A percentile compares a stretch with the other conserved stretches of the same genome.
phyloP scores from a whole-genome alignment of 1,140 invertebrate genomes.

The Octopus sinensis region DNA sequence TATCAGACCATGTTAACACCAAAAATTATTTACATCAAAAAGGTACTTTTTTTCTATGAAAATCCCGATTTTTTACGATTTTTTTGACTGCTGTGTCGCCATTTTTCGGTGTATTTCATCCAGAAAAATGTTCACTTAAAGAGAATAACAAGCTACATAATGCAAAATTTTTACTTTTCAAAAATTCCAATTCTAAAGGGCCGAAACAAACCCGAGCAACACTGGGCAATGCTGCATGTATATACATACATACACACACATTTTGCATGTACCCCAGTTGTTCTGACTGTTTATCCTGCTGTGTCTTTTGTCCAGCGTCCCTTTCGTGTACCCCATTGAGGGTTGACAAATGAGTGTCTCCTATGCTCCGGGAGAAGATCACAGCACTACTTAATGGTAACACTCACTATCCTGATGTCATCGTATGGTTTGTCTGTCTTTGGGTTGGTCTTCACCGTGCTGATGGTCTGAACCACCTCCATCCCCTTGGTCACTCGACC shows the following conservation, averaged over 20 bases:
- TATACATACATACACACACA: background rate
- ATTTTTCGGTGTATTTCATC: no score
- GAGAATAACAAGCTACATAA: no score
- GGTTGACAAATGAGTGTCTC: background rate
- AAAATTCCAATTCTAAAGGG: no score
- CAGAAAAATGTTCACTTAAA: no score
- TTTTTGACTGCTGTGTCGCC: no score
- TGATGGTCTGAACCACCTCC: constrained; percentile 98
- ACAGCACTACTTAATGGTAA: constrained; percentile 78
- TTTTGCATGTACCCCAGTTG: background rate
- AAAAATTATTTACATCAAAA: no score
- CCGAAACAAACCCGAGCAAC: no score
- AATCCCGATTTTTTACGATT: no score
- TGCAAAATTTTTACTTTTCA: no score
- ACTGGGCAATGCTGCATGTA: no score
- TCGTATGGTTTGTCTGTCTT: constrained; percentile 98
- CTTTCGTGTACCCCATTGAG: background rate
- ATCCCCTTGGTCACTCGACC: constrained; percentile 94
- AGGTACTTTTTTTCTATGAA: no score
- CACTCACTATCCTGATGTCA: constrained; percentile 91
- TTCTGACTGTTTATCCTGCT: background rate
- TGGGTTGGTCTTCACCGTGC: constrained; percentile 89
- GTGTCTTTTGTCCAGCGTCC: background rate
- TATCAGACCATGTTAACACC: no score
- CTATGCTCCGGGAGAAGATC: background rate